Evolutionary conservation across 2,888 invertebrate genomes (phyloP).

Genomic region (Nephrotoma flavescens): DNA sequence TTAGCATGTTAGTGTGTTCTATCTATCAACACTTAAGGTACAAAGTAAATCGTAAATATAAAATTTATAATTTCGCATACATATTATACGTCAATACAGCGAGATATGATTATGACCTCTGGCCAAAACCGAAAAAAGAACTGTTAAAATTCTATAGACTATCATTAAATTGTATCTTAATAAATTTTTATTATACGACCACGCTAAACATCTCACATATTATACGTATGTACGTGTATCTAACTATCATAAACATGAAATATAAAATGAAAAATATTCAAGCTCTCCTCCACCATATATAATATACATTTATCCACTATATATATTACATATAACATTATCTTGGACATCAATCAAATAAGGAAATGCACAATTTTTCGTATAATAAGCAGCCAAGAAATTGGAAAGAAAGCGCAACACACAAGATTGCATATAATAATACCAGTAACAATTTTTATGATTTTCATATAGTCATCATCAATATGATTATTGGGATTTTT

Average conservation of each 20-base stretch:
- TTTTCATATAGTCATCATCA: neutral
- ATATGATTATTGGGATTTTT: neutral
- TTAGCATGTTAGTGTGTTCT: neutral
- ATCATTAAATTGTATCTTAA: neutral
- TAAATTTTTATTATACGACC: neutral
- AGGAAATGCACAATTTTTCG: neutral
- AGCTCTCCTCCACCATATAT: neutral
- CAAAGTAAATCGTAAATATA: neutral
- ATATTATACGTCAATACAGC: too few species aligned
- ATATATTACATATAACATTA: neutral
- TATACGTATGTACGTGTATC: neutral
- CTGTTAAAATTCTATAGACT: neutral
- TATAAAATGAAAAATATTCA: neutral
- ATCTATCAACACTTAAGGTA: neutral
- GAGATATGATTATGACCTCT: neutral
- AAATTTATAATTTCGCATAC: neutral
- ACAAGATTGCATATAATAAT: neutral
- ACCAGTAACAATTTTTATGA: neutral
- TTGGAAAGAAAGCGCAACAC: neutral
- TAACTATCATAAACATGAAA: neutral
- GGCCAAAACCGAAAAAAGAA: neutral
- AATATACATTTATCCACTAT: too few species aligned
- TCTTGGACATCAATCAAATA: neutral
- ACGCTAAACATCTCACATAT: neutral
- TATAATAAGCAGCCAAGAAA: neutral